A percentile compares a stretch with the other conserved stretches of the same genome.
Conservation (phyloP, 2,888 invertebrate species). For the Germaria angustata region DNA sequence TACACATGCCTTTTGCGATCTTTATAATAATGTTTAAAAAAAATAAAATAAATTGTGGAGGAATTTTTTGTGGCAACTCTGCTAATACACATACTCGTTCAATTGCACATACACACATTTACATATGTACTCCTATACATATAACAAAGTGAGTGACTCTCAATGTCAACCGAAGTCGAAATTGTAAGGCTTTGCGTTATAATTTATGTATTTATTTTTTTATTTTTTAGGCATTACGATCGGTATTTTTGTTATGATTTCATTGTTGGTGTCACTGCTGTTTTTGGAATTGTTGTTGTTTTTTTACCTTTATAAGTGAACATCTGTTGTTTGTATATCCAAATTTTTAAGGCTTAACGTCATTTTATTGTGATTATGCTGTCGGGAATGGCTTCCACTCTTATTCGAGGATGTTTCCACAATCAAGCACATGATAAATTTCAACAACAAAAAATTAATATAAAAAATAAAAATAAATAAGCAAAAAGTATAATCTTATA, state of each 20-base stretch:
- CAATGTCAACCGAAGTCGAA: constrained; percentile 3
- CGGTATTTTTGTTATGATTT: constrained; percentile 35
- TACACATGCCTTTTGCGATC: no score
- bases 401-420: constrained; percentile 19
- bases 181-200: constrained; percentile 57
- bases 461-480: background rate
- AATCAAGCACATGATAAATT: constrained; percentile 44
- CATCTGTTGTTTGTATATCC: constrained; percentile 61
- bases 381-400: constrained; percentile 7
- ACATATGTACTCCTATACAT: background rate
- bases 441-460: constrained; percentile 11
- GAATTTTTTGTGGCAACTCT: no score
- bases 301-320: constrained; percentile 42
- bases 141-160: background rate
- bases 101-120: background rate
- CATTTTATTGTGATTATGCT: constrained; percentile 43
- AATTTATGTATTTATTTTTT: background rate
- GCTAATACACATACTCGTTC: no score
- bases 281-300: constrained; percentile 4
- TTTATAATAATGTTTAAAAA: no score
- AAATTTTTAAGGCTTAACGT: constrained; percentile 64
- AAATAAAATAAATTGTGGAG: no score
- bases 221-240: constrained; percentile 9
- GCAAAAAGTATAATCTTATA: background rate
- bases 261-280: constrained; percentile 4